Conservation (phyloP, 2,888 invertebrate species). For the Andrena minutula region DNA sequence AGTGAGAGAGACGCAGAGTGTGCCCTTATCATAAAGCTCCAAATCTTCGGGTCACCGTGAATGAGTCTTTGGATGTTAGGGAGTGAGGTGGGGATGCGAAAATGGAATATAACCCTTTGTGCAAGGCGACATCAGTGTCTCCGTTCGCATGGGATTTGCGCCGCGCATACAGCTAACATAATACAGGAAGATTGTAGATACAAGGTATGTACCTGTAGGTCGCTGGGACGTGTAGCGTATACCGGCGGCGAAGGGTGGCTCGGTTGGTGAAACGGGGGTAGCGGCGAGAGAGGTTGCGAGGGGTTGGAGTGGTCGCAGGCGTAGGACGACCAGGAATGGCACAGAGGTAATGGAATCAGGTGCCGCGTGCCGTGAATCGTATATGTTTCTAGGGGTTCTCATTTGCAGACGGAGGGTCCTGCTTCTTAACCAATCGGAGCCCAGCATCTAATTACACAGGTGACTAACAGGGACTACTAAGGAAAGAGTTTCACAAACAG, state of each 20-base stretch:
- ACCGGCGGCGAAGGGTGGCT: slow-evolving; percentile 13
- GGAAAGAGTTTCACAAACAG: slow-evolving; percentile 2
- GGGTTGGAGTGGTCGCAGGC: slow-evolving; percentile 48
- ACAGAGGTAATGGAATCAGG: slow-evolving; percentile 79
- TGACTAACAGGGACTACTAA: slow-evolving; percentile 18
- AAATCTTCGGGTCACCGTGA: slow-evolving; percentile 52
- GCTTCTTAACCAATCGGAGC: slow-evolving; percentile 36
- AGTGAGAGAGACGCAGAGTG: not conserved
- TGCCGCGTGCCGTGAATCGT: slow-evolving; percentile 76
- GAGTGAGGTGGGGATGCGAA: slow-evolving; percentile 53
- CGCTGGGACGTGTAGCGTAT: slow-evolving; percentile 55
- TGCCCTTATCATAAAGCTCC: slow-evolving; percentile 34
- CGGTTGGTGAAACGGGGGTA: not conserved
- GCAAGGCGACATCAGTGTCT: slow-evolving; percentile 70
- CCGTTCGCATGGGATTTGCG: slow-evolving; percentile 68
- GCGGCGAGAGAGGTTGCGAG: slow-evolving; percentile 19
- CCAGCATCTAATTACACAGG: slow-evolving; percentile 41
- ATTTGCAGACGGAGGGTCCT: slow-evolving; percentile 37
- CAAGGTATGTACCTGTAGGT: slow-evolving; percentile 61
- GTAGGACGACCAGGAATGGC: slow-evolving; percentile 63
- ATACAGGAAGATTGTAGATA: slow-evolving; percentile 61
- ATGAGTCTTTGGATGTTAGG: slow-evolving; percentile 45
- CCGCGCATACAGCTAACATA: slow-evolving; percentile 63
- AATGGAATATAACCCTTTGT: slow-evolving; percentile 74
- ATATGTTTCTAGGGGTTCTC: slow-evolving; percentile 65